Base-by-base conservation (phyloP, 2,113 vertebrate genomes). In the Stegastes partitus region DNA sequence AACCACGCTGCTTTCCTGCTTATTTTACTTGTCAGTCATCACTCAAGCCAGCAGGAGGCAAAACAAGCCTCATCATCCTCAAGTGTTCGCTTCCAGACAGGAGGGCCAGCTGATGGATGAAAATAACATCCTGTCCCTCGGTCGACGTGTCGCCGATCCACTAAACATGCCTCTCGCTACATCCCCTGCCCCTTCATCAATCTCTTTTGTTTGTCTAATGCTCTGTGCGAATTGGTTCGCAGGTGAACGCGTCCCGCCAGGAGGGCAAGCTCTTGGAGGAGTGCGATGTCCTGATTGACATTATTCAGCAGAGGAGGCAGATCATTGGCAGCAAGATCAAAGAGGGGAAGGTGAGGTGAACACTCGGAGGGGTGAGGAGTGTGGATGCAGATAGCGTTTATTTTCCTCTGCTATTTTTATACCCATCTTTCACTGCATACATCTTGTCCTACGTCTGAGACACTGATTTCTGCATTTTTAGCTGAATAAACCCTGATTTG, bases 321-420 rank as follows among this genome's bases (percentile, higher is more conserved):
- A 96, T 98, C 85, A 99, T 99, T 71, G 96, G 97, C 88, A 97
- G 93, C 51, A 99, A 99, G 95, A 99, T 99, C 90, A 98, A 99
- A 81, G 98, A 99, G 93, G 98, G 98, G 45, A 99, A 99, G 96
- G 98, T 94, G 68, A 89, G 87, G 16, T 94, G 59, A 96, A 67
- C 26, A 28, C 63, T 47, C 11, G 26, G 4, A 62, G 21, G 42
- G 16, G 28, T 0, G 6, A 42, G 45, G 61, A 44, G 28, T 8
- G 16, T 10, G 44, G 23, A 1, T 14, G 25, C 8, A 18, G 44
- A 56, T 9, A 44, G 18, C 31, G 55, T 77, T 70, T 54, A 55
- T 85, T 39, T 47, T 15, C 39, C 11, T 42, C 28, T 37, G 39
- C 31, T 16, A 21, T 45, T 62, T 53, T 26, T 28, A 28, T 22